phyloP scores from a whole-genome alignment of 92 coral and sea anemone genomes.

The Umimayanthus kanabou region DNA sequence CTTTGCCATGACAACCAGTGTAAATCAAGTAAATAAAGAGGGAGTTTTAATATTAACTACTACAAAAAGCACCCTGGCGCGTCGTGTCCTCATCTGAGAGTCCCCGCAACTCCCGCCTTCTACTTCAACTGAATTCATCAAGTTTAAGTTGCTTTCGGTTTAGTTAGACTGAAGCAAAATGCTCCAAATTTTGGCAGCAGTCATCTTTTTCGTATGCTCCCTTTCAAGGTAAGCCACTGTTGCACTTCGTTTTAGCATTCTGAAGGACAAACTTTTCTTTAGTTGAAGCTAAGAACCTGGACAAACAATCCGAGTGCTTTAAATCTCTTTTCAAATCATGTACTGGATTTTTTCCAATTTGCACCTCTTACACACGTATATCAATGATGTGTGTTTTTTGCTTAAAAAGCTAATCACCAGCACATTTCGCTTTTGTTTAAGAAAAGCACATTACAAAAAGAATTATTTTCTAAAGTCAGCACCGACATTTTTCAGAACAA shows the following conservation, averaged over 20 bases:
- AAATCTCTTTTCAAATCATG: not conserved
- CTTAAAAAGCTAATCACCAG: not conserved
- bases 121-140: not conserved
- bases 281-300: not conserved
- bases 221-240: slow-evolving; percentile 3
- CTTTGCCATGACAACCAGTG: slow-evolving; percentile 19
- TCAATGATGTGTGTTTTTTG: not conserved
- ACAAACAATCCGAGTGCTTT: not conserved
- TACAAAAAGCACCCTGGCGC: not conserved
- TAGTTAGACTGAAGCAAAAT: not conserved
- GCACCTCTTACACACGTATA: not conserved
- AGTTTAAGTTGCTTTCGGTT: not conserved
- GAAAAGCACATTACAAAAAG: too few relatives aligned
- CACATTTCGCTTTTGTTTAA: too few relatives aligned
- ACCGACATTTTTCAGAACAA: too few relatives aligned
- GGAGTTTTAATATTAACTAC: slow-evolving; percentile 10
- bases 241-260: not conserved
- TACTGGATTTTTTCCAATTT: not conserved
- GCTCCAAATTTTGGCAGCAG: not conserved
- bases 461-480: too few relatives aligned
- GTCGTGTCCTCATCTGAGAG: not conserved
- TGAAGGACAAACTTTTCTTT: not conserved
- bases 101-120: not conserved
- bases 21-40: not conserved
- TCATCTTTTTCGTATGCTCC: not conserved